Evolutionary conservation across 2,888 invertebrate species (phyloP).

Genomic region (Pachycephus smyrnensis): DNA sequence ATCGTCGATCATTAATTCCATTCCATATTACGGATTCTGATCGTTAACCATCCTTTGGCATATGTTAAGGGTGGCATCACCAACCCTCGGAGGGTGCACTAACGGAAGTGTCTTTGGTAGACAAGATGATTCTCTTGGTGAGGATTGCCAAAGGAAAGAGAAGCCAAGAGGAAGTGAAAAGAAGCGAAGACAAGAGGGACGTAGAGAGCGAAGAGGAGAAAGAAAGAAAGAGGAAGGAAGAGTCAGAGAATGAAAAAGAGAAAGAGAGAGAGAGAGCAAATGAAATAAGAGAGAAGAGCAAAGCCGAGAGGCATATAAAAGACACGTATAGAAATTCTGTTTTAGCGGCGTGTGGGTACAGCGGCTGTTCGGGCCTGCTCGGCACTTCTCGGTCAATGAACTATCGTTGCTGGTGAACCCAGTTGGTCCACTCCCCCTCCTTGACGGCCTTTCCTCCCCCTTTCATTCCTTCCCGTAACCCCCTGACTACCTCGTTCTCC

Average conservation of each 20-base stretch:
- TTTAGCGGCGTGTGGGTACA: constrained; percentile 32
- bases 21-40: no score
- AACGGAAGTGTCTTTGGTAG: not conserved
- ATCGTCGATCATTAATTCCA: no score
- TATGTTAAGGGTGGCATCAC: not conserved
- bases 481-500: constrained; percentile 3
- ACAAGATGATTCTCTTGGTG: not conserved
- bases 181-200: not conserved
- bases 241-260: not conserved
- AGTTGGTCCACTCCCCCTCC: constrained; percentile 64
- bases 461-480: not conserved
- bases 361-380: constrained; percentile 48
- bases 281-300: not conserved
- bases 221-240: constrained; percentile 14
- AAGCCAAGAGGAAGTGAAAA: constrained; percentile 6
- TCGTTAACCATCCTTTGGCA: no score
- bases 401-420: constrained; percentile 65
- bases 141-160: not conserved
- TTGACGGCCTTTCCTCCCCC: constrained; percentile 1
- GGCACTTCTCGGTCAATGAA: constrained; percentile 65
- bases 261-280: not conserved
- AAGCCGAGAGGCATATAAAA: constrained; percentile 6
- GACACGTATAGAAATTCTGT: constrained; percentile 20
- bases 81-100: not conserved
- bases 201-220: not conserved